Percentiles rank a stretch among this genome's conserved stretches.
Conservation (phyloP, 2,888 invertebrate genomes). For the Embidobia sp. region DNA sequence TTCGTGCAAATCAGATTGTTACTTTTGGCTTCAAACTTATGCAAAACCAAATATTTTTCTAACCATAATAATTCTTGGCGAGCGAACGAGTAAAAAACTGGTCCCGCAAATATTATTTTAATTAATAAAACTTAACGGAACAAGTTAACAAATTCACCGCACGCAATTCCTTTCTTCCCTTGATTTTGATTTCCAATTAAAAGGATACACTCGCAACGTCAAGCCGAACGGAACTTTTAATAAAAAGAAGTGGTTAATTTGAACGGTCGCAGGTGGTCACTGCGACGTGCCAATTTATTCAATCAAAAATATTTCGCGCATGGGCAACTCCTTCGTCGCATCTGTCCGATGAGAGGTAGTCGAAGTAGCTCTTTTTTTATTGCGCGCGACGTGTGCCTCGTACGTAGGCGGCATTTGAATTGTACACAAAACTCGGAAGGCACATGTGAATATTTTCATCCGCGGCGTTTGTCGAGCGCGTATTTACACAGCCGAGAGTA, state of each 20-base stretch:
- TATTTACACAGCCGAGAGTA: conserved; percentile 38
- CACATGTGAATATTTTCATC: conserved; percentile 58
- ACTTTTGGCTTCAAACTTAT: too few species aligned
- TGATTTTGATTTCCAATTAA: too few species aligned
- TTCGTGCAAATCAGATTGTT: too few species aligned
- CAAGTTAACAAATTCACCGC: too few species aligned
- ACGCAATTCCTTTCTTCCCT: too few species aligned
- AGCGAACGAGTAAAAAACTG: too few species aligned
- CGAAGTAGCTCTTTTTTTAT: conserved; percentile 10
- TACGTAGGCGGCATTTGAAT: conserved; percentile 35
- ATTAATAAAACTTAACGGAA: too few species aligned
- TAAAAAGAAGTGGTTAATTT: background rate
- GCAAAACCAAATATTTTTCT: too few species aligned
- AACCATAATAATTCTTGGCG: too few species aligned
- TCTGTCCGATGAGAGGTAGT: conserved; percentile 6
- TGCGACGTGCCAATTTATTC: background rate
- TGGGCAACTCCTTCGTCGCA: conserved; percentile 5
- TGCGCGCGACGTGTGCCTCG: conserved; percentile 1
- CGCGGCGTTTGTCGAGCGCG: conserved; percentile 37
- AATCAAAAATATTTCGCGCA: conserved; percentile 24
- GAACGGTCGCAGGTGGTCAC: background rate
- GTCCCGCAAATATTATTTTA: too few species aligned
- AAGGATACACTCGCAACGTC: too few species aligned
- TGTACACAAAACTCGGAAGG: conserved; percentile 48
- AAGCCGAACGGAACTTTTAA: background rate